These are phyloP conservation scores for Cyanoderma ruficeps DNA, from an alignment of 2,113 vertebrate species.

Conservation along the genomic window DNA sequence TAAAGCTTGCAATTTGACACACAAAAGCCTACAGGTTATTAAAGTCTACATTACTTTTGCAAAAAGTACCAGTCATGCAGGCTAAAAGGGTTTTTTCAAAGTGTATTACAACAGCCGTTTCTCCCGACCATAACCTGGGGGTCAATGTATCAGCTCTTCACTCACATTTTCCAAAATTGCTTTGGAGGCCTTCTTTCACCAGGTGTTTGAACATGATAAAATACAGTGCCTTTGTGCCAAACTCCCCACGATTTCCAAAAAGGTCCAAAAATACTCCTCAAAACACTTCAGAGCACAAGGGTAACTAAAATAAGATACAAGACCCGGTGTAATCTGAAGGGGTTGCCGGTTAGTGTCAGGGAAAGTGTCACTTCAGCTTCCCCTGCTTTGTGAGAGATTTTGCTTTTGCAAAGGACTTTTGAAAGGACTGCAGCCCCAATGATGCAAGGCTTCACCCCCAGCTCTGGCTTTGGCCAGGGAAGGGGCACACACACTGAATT, in stretches of 20 bases:
- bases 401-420: not conserved
- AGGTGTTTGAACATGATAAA: not conserved
- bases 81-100: not conserved
- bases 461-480: not conserved
- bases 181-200: slow-evolving; percentile 3
- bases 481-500: not conserved
- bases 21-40: not conserved
- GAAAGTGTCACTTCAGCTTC: not conserved
- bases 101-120: not conserved
- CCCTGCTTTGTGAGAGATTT: not conserved
- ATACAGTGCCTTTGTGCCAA: not conserved
- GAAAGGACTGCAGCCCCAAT: not conserved
- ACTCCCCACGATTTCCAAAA: not conserved
- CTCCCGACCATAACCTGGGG: not conserved
- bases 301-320: not conserved
- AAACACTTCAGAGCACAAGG: not conserved
- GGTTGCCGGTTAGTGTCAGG: not conserved
- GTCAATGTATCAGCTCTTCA: not conserved
- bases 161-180: not conserved
- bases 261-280: not conserved
- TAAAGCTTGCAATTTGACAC: not conserved
- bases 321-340: not conserved
- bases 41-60: not conserved
- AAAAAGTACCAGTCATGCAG: not conserved
- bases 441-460: not conserved